These are phyloP conservation scores for Chesias legatella DNA, from an alignment of 2,888 invertebrate genomes.

Conservation along the genomic window DNA sequence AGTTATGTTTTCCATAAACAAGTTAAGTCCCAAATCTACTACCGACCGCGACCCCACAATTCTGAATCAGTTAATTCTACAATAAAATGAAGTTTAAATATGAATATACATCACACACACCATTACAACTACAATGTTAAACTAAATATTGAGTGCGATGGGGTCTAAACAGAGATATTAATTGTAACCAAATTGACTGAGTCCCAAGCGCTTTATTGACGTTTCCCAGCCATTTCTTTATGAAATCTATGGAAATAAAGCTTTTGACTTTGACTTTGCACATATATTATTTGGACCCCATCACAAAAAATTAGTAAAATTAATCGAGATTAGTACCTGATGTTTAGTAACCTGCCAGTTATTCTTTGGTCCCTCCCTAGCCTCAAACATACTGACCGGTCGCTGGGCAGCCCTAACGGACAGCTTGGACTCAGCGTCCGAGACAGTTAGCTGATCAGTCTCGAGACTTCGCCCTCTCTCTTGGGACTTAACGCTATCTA, in stretches of 20 bases:
- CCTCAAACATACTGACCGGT: constrained; percentile 94
- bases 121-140: constrained; percentile 18
- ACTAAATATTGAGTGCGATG: constrained; percentile 14
- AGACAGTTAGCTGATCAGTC: constrained; percentile 56
- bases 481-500: constrained; percentile 37
- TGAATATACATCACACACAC: constrained; percentile 11
- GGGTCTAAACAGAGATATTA: constrained; percentile 1
- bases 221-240: no score
- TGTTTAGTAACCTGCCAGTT: constrained; percentile 82
- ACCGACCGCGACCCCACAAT: constrained; percentile 8
- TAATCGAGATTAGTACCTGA: constrained; percentile 74
- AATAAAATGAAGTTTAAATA: background rate
- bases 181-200: no score
- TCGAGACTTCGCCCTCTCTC: constrained; percentile 70
- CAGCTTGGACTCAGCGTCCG: constrained; percentile 73
- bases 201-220: no score
- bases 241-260: no score
- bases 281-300: constrained; percentile 3
- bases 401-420: constrained; percentile 78
- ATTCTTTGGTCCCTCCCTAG: constrained; percentile 85
- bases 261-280: no score
- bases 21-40: constrained; percentile 12
- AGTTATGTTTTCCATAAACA: no score
- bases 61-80: constrained; percentile 1
- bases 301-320: constrained; percentile 53